Base-by-base conservation (phyloP, 2,797 vertebrate species). In the Botia kubotai region DNA sequence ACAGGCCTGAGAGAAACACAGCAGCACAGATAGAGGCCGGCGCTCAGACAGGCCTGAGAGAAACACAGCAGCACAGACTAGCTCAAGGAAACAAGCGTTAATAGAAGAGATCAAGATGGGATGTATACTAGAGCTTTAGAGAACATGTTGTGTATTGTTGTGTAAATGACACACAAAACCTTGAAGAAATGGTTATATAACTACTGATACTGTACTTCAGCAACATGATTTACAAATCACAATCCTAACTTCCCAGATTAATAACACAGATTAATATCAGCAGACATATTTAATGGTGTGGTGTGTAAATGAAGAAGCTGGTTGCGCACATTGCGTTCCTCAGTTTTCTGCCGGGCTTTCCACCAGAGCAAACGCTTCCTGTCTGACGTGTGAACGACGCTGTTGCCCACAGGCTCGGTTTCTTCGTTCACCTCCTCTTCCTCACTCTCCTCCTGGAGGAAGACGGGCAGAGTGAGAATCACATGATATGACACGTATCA, bases 341-440 rank as follows among this genome's bases (percentile, higher is more conserved):
- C 97, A 0, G 97, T 97, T 80, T 94, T 92, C 83, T 95, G 96
- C 75, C 93, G 95, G 16, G 95, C 93, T 12, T 91, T 94, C 87
- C 96, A 96, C 97, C 97, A 99, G 89, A 97, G 82, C 67, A 95
- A 96, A 72, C 96, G 91, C 84, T 94, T 96, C 91, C 94, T 94
- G 83, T 94, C 94, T 0, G 96, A 96, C 0, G 94, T 95, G 87
- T 92, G 93, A 62, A 89, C 91, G 5, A 87, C 0, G 48, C 91
- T 86, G 79, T 93, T 94, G 87, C 92, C 94, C 26, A 87, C 88
- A 78, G 86, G 73, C 76, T 93, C 93, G 46, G 92, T 91, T 82
- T 89, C 91, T 29, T 84, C 85, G 63, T 90, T 88, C 77, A 87
- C 57, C 33, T 90, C 90, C 3, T 79, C 87, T 0, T 92, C 90